Evolutionary conservation across 2,113 vertebrate genomes (phyloP), one percentile per base, ranked within the genome.

Genomic region (Ceyx margarethae): DNA sequence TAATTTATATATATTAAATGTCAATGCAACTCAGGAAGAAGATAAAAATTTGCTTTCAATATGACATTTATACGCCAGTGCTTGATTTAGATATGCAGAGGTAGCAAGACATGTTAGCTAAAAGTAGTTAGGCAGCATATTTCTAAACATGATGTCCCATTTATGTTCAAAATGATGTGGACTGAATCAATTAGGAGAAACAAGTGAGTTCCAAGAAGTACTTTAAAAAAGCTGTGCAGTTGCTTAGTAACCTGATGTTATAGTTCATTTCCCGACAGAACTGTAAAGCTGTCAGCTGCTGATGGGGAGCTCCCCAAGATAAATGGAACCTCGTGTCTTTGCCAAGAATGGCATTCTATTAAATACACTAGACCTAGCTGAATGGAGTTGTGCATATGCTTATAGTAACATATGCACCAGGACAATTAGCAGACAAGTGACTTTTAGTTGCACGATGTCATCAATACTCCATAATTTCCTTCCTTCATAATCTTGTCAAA

Each of bases 131-230:
- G 82, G 58, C 87, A 93, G 91, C 60, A 78, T 94, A 97, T 97
- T 97, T 97, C 95, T 96, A 97, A 97, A 96, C 96, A 97, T 86
- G 91, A 97, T 97, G 93, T 96, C 89, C 94, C 95, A 97, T 97
- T 98, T 97, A 95, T 96, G 95, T 94, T 98, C 76, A 97, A 96
- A 97, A 96, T 96, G 35, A 96, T 95, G 83, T 91, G 93, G 91
- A 97, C 95, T 93, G 91, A 96, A 97, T 98, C 97, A 98, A 96
- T 97, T 98, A 97, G 85, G 53, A 96, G 90, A 97, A 97, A 96
- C 95, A 96, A 97, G 93, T 96, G 90, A 96, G 90, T 95, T 97
- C 90, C 78, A 94, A 96, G 91, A 95, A 96, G 88, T 90, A 82
- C 83, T 96, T 80, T 62, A 96, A 96, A 96, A 96, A 95, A 85